These are phyloP conservation scores for Amphiprion ocellaris DNA, from an alignment of 2,113 vertebrate species.

Conservation along the genomic window DNA sequence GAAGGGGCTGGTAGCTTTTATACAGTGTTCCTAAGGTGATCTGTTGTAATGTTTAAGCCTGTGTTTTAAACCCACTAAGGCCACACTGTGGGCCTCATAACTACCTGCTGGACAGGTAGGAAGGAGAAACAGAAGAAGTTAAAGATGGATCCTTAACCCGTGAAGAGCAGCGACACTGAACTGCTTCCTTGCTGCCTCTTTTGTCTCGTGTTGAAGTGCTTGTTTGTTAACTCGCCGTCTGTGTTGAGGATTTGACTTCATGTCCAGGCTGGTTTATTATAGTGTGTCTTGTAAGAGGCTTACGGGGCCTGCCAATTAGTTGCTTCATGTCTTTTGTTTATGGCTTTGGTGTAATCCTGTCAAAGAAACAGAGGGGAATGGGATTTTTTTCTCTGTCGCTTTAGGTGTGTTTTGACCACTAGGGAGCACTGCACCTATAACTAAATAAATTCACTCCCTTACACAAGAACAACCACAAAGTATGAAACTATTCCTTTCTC, in stretches of 20 bases:
- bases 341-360: slow-evolving; percentile 70
- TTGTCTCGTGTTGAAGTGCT: slow-evolving; percentile 61
- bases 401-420: slow-evolving; percentile 58
- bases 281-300: slow-evolving; percentile 69
- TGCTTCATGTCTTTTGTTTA: slow-evolving; percentile 72
- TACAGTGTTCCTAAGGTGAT: slow-evolving; percentile 4
- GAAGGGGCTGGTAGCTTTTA: slow-evolving; percentile 17
- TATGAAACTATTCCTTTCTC: neutral
- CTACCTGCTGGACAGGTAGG: slow-evolving; percentile 77
- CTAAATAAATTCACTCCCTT: slow-evolving; percentile 26
- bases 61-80: slow-evolving; percentile 16
- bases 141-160: neutral
- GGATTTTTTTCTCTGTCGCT: slow-evolving; percentile 15
- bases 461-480: slow-evolving; percentile 19
- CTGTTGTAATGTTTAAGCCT: slow-evolving; percentile 22
- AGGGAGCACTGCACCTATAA: slow-evolving; percentile 60
- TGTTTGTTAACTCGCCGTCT: slow-evolving; percentile 55
- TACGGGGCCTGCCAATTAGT: slow-evolving; percentile 61
- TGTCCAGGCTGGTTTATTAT: slow-evolving; percentile 62
- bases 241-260: slow-evolving; percentile 58
- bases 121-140: slow-evolving; percentile 10
- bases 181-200: slow-evolving; percentile 49
- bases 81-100: neutral
- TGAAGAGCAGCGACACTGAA: slow-evolving; percentile 32
- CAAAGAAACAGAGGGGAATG: slow-evolving; percentile 46